Conservation (phyloP, 2,888 invertebrate genomes). For the Glyphotaelius pellucidus region DNA sequence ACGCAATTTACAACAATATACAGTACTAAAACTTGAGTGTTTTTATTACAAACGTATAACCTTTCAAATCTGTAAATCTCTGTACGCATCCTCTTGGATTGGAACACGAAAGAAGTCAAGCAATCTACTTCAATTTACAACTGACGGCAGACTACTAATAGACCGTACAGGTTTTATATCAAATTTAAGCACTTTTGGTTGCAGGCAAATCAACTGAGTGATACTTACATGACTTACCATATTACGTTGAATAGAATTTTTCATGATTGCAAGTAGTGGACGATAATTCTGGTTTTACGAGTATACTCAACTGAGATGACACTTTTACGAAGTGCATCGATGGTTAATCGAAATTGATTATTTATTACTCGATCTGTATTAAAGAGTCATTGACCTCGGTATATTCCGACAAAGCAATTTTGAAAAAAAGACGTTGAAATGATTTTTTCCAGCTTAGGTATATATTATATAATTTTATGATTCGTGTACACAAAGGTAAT, state of each 20-base stretch:
- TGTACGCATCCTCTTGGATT: no score
- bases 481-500: no score
- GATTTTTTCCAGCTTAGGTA: no score
- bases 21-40: no score
- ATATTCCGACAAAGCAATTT: not conserved
- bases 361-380: not conserved
- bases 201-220: not conserved
- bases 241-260: not conserved
- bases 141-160: no score
- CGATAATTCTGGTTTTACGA: not conserved
- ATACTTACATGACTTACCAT: not conserved
- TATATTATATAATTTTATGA: no score
- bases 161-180: no score
- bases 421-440: not conserved
- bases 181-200: conserved; percentile 11
- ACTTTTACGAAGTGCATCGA: not conserved
- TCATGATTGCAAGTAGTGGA: not conserved
- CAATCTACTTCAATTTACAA: no score
- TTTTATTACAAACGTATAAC: no score
- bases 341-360: not conserved
- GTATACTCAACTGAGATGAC: not conserved
- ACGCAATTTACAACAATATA: no score
- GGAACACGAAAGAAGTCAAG: no score
- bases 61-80: no score
- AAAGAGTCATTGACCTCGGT: not conserved